Percentiles rank a stretch among this genome's conserved stretches.
Conservation (phyloP, 2,888 invertebrate genomes). For the Colostygia pectinataria region DNA sequence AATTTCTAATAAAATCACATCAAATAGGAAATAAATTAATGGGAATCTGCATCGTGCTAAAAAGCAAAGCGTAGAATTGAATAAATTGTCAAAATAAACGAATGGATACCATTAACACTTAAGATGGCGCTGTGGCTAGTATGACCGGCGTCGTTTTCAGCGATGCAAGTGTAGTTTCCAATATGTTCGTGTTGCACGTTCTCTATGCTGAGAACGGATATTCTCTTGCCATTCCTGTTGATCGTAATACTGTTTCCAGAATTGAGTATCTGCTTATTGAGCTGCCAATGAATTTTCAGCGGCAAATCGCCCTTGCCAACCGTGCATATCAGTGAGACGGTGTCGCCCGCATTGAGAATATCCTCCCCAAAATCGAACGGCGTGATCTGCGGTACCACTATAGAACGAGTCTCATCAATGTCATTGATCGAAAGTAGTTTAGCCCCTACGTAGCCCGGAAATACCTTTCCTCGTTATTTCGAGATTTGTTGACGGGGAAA, state of each 20-base stretch:
- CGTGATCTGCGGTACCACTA: constrained; percentile 91
- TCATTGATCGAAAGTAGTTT: background rate
- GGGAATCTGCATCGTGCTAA: constrained; percentile 48
- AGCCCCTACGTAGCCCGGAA: background rate
- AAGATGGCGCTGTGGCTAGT: constrained; percentile 85
- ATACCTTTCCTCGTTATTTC: background rate
- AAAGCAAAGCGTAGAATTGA: constrained; percentile 45
- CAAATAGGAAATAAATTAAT: constrained; percentile 28
- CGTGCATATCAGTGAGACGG: constrained; percentile 87
- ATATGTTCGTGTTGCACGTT: constrained; percentile 83
- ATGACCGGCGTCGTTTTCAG: constrained; percentile 85
- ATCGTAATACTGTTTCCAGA: constrained; percentile 83
- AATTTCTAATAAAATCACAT: too few species aligned
- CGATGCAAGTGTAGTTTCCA: constrained; percentile 85
- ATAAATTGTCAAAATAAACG: constrained; percentile 21
- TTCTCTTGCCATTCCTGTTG: constrained; percentile 84
- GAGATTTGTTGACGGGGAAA: background rate
- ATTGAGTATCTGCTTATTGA: constrained; percentile 82
- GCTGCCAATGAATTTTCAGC: constrained; percentile 87
- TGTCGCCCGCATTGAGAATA: constrained; percentile 87
- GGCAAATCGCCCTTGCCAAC: constrained; percentile 89
- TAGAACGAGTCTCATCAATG: constrained; percentile 30
- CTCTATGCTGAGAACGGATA: constrained; percentile 87
- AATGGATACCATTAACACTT: constrained; percentile 86
- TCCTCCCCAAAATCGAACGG: constrained; percentile 91